Evolutionary conservation across 2,113 vertebrate species (phyloP), one percentile per base, ranked within the genome.

Genomic region (Odontophorus gujanensis): DNA sequence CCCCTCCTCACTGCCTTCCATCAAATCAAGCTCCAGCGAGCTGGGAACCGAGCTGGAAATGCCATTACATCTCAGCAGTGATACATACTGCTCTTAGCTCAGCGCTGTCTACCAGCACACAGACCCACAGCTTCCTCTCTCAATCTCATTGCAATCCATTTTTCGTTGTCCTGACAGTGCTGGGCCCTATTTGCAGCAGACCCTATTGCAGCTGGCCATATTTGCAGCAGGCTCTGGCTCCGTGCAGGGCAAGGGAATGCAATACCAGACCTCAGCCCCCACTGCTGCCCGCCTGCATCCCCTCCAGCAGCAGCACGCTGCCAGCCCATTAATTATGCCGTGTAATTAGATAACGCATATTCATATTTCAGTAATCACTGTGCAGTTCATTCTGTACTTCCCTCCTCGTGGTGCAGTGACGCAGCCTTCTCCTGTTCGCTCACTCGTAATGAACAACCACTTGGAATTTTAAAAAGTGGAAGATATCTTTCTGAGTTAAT

Each of bases 401-500:
- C 97, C 95, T 96, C 91, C 97, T 89, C 59, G 71, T 66, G 96
- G 96, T 96, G 95, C 96, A 94, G 96, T 97, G 95, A 95, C 87
- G 96, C 96, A 73, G 90, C 96, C 85, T 34, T 91, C 85, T 73
- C 73, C 77, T 95, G 45, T 95, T 98, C 57, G 48, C 97, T 98
- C 85, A 16, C 95, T 68, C 93, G 92, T 97, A 97, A 97, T 97
- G 97, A 98, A 98, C 96, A 97, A 77, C 97, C 97, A 97, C 97
- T 98, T 97, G 78, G 97, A 98, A 97, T 98, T 96, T 97, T 97
- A 95, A 96, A 95, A 97, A 98, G 97, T 98, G 97, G 97, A 97
- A 94, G 96, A 98, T 98, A 98, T 98, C 96, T 98, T 97, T 98
- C 96, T 92, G 96, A 97, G 97, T 98, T 98, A 98, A 99, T 99